Percentiles rank a stretch among this genome's conserved stretches.
Conservation (phyloP, 2,888 invertebrate genomes). For the Platypus cylindrus region DNA sequence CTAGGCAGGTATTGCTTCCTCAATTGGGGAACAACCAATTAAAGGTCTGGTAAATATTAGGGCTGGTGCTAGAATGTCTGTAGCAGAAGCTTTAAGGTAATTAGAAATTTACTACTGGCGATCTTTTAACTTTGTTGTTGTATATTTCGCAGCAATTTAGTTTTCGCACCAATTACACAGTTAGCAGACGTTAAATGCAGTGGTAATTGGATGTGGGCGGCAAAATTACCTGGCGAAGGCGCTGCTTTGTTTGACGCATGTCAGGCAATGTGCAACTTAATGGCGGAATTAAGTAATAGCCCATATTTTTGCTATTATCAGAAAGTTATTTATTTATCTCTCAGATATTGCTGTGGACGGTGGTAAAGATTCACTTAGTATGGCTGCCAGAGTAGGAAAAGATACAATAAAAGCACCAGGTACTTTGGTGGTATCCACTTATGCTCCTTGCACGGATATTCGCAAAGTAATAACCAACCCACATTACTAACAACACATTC, state of each 20-base stretch:
- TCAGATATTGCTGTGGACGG: slow-evolving; percentile 69
- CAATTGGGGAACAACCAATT: slow-evolving; percentile 94
- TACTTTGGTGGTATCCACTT: slow-evolving; percentile 89
- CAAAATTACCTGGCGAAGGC: slow-evolving; percentile 87
- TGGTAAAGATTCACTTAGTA: slow-evolving; percentile 93
- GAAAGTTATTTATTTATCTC: slow-evolving; percentile 43
- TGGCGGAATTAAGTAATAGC: slow-evolving; percentile 52
- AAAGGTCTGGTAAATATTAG: slow-evolving; percentile 76
- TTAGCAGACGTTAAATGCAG: slow-evolving; percentile 90
- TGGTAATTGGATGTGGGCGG: slow-evolving; percentile 99
- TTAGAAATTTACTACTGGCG: background rate
- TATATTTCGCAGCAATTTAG: slow-evolving; percentile 91
- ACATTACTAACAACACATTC: background rate
- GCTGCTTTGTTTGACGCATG: slow-evolving; percentile 80
- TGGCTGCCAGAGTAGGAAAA: slow-evolving; percentile 79
- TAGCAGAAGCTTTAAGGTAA: slow-evolving; percentile 62
- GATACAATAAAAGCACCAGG: slow-evolving; percentile 68
- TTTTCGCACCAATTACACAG: slow-evolving; percentile 52
- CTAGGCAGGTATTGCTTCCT: slow-evolving; percentile 75
- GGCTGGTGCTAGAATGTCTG: slow-evolving; percentile 86
- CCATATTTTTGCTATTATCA: slow-evolving; percentile 63
- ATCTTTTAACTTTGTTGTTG: too few species aligned
- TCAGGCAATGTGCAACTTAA: slow-evolving; percentile 71
- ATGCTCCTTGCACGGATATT: slow-evolving; percentile 90
- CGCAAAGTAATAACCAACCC: slow-evolving; percentile 26